Evolutionary conservation across 2,113 vertebrate species (phyloP), one percentile per base, ranked within the genome.

Genomic region (Xiphophorus maculatus): DNA sequence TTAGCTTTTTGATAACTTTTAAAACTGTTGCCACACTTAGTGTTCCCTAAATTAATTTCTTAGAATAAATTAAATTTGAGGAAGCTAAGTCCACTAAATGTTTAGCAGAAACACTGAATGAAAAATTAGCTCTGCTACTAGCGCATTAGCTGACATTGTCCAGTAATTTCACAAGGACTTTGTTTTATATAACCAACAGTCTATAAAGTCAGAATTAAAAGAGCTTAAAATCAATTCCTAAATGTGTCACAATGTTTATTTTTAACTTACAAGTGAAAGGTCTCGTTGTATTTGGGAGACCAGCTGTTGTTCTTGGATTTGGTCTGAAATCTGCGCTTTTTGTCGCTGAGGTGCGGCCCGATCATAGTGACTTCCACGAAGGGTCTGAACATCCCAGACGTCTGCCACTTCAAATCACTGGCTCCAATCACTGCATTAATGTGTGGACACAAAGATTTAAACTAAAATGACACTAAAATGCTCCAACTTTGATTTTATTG

Each of bases 241-340:
- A 48, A 14, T 42, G 40, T 35, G 11, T 33, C 33, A 33, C 33
- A 9, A 33, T 1, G 33, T 33, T 33, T 33, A 0, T 1, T 76
- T 6, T 12, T 0, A 10, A 80, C 94, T 96, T 91, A 99, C 98
- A 99, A 99, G 84, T 98, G 96, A 87, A 99, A 99, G 0, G 95
- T 98, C 91, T 99, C 98, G 11, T 97, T 99, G 94, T 96, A 99
- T 77, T 98, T 99, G 33, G 98, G 98, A 28, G 97, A 95, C 98
- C 98, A 99, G 94, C 96, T 98, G 95, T 99, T 99, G 92, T 97
- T 99, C 93, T 99, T 99, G 28, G 98, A 99, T 87, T 99, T 99
- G 64, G 98, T 99, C 86, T 97, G 96, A 82, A 98, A 99, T 80
- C 96, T 97, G 88, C 98, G 96, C 86, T 99, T 99, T 93, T 96